A percentile compares a stretch with the other conserved stretches of the same genome.
phyloP scores from a whole-genome alignment of 2,888 invertebrate genomes.

The Eristalis intricaria region DNA sequence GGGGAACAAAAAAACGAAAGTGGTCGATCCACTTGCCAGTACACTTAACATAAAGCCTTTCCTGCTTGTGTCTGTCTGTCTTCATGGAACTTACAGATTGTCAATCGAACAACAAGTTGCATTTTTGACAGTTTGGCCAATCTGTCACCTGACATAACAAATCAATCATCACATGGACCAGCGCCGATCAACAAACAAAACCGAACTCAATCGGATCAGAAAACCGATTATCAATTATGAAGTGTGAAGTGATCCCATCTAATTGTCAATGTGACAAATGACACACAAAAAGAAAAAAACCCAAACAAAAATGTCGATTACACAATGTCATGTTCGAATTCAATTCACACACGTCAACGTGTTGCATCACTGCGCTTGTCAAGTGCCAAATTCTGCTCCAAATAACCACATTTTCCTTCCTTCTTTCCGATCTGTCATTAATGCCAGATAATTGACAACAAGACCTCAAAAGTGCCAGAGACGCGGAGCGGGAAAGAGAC shows the following conservation, averaged over 20 bases:
- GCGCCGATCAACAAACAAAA: not conserved
- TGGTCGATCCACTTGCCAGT: slow-evolving; percentile 12
- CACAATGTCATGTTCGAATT: not conserved
- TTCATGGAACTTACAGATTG: not conserved
- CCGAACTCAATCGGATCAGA: slow-evolving; percentile 17
- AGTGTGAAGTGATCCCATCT: slow-evolving; percentile 3
- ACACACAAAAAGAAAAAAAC: not conserved
- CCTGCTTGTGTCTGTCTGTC: not conserved
- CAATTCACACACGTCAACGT: not conserved
- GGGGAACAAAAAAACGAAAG: slow-evolving; percentile 22
- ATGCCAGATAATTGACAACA: slow-evolving; percentile 20
- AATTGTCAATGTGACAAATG: slow-evolving; percentile 27
- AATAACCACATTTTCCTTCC: slow-evolving; percentile 9
- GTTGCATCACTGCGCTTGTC: slow-evolving; percentile 30
- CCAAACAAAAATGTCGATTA: not conserved
- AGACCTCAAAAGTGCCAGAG: not conserved
- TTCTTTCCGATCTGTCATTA: not conserved
- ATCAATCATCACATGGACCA: not conserved
- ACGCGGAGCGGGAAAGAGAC: not conserved
- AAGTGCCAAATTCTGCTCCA: slow-evolving; percentile 47
- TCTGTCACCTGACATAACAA: not conserved
- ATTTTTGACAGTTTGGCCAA: not conserved
- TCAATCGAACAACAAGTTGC: not conserved
- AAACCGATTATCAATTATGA: slow-evolving; percentile 37
- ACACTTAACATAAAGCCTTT: not conserved